These are phyloP conservation scores for Agapostemon virescens DNA, from an alignment of 2,888 invertebrate genomes.

Conservation along the genomic window DNA sequence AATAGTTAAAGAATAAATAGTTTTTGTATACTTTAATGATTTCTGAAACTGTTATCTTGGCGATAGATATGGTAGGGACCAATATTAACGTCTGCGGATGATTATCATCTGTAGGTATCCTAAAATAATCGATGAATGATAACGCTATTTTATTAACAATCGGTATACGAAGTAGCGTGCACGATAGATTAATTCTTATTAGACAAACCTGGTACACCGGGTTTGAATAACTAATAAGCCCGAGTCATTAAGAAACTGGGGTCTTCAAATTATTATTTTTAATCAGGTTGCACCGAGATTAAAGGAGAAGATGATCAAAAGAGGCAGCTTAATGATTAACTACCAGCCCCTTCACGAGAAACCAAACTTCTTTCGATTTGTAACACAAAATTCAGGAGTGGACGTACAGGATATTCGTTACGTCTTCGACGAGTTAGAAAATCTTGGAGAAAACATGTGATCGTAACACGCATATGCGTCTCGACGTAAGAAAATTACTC, in stretches of 20 bases:
- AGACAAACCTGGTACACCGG: background rate
- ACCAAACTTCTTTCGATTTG: slow-evolving; percentile 87
- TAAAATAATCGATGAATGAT: background rate
- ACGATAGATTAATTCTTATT: background rate
- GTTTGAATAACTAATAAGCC: background rate
- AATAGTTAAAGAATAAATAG: background rate
- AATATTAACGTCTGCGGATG: background rate
- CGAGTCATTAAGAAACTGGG: background rate
- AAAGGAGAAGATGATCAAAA: slow-evolving; percentile 85
- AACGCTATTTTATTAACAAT: background rate
- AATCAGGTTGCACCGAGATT: slow-evolving; percentile 84
- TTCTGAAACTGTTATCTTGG: background rate
- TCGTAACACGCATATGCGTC: background rate
- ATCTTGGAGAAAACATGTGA: slow-evolving; percentile 79
- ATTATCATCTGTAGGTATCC: background rate
- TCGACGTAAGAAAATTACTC: background rate
- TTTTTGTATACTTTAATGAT: background rate
- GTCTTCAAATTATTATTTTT: background rate
- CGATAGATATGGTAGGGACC: slow-evolving; percentile 3
- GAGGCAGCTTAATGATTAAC: slow-evolving; percentile 85
- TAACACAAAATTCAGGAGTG: slow-evolving; percentile 84
- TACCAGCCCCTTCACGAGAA: slow-evolving; percentile 85
- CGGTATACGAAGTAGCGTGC: background rate
- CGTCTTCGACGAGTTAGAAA: slow-evolving; percentile 84
- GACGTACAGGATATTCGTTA: slow-evolving; percentile 83